Evolutionary conservation across 2,888 invertebrate genomes (phyloP).

Genomic region (Himalopsyche japonica): DNA sequence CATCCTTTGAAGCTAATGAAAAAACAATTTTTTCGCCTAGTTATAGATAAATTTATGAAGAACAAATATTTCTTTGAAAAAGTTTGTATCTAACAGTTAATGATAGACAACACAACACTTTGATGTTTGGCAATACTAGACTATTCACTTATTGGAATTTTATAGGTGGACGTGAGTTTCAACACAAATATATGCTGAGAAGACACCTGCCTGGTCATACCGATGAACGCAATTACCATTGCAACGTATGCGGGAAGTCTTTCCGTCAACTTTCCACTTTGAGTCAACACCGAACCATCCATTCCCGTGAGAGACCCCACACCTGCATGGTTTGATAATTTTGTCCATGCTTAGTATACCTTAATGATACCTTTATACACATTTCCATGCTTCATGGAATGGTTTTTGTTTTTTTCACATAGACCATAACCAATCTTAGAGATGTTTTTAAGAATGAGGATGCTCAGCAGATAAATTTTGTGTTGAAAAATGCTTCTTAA

Average conservation of each 20-base stretch:
- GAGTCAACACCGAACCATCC: constrained; percentile 77
- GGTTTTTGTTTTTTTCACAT: neutral
- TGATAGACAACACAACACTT: too few species aligned
- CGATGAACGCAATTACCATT: constrained; percentile 76
- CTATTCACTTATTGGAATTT: constrained; percentile 15
- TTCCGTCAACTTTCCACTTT: constrained; percentile 75
- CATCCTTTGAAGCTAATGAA: too few species aligned
- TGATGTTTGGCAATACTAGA: too few species aligned
- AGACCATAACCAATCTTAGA: too few species aligned
- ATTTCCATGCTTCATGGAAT: too few species aligned
- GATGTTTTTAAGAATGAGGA: neutral
- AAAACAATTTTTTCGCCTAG: too few species aligned
- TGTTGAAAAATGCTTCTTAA: too few species aligned
- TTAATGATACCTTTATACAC: neutral
- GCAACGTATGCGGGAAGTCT: constrained; percentile 73
- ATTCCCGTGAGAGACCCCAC: constrained; percentile 74
- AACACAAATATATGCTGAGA: constrained; percentile 76
- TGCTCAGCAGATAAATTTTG: neutral
- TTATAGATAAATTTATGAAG: too few species aligned
- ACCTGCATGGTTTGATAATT: constrained; percentile 61
- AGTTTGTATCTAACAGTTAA: too few species aligned
- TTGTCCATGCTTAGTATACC: constrained; percentile 7
- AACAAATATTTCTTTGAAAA: too few species aligned
- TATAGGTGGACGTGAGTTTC: constrained; percentile 71
- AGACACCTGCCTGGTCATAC: constrained; percentile 77